These are phyloP conservation scores for Nasonovia ribisnigri DNA, from an alignment of 2,888 invertebrate genomes.

Conservation along the genomic window DNA sequence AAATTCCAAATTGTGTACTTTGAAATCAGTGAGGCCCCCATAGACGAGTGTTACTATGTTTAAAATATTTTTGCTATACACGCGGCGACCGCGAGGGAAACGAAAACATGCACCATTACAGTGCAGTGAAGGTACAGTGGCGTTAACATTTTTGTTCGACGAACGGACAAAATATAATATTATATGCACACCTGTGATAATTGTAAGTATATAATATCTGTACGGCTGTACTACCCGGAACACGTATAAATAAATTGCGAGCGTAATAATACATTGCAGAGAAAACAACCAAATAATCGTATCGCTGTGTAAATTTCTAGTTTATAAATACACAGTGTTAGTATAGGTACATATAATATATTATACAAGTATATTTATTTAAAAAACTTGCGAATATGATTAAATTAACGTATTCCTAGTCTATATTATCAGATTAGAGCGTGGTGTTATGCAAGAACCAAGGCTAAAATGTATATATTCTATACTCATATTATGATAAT, in stretches of 20 bases:
- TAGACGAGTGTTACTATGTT: neutral
- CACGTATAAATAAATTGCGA: neutral
- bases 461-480: slow-evolving; percentile 10
- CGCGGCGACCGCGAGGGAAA: neutral
- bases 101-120: neutral
- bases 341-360: neutral
- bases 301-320: slow-evolving; percentile 1
- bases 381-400: slow-evolving; percentile 40
- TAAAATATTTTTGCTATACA: neutral
- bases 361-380: slow-evolving; percentile 34
- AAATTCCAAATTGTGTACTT: slow-evolving; percentile 40
- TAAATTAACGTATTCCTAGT: slow-evolving; percentile 2
- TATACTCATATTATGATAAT: slow-evolving; percentile 32
- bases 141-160: neutral
- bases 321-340: slow-evolving; percentile 7
- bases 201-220: neutral
- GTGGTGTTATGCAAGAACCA: slow-evolving; percentile 32
- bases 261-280: neutral
- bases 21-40: neutral
- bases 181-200: neutral
- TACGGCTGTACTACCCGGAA: neutral
- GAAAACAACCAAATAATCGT: neutral
- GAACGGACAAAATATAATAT: neutral
- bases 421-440: slow-evolving; percentile 34
- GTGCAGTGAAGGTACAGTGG: neutral